Conservation (phyloP, 1,140 invertebrate genomes). For the Drosophila aff. region DNA sequence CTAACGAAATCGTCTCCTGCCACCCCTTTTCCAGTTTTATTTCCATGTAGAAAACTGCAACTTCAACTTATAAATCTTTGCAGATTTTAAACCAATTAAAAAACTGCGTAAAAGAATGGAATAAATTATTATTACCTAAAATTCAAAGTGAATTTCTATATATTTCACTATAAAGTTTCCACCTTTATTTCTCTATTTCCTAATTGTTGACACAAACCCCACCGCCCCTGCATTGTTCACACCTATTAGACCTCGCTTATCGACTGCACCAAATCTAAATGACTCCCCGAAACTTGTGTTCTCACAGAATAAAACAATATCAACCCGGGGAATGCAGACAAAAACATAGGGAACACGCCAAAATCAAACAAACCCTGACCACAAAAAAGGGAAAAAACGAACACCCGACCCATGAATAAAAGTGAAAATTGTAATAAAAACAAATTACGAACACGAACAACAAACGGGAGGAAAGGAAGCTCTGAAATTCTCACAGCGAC, state of each 20-base stretch:
- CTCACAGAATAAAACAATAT: constrained; percentile 42
- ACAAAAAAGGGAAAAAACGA: constrained; percentile 12
- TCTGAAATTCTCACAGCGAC: constrained; percentile 49
- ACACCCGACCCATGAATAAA: constrained; percentile 29
- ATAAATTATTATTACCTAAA: not conserved
- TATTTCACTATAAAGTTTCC: not conserved
- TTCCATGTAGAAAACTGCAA: not conserved
- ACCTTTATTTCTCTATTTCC: not conserved
- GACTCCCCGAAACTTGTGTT: constrained; percentile 44
- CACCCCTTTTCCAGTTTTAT: not conserved
- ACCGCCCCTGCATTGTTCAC: constrained; percentile 17
- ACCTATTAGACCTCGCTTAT: constrained; percentile 45
- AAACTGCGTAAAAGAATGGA: not conserved
- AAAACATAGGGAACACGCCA: constrained; percentile 46
- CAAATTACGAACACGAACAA: constrained; percentile 71
- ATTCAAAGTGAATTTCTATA: not conserved
- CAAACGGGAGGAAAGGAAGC: constrained; percentile 20
- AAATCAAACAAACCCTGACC: constrained; percentile 53
- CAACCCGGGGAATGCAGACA: constrained; percentile 37
- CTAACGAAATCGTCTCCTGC: not conserved
- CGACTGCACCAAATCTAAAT: constrained; percentile 35
- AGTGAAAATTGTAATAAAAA: constrained; percentile 82
- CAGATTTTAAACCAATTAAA: not conserved
- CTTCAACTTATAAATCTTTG: not conserved
- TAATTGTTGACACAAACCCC: not conserved